Evolutionary conservation across 2,888 invertebrate genomes (phyloP).

Genomic region (Siphlonurus alternatus): DNA sequence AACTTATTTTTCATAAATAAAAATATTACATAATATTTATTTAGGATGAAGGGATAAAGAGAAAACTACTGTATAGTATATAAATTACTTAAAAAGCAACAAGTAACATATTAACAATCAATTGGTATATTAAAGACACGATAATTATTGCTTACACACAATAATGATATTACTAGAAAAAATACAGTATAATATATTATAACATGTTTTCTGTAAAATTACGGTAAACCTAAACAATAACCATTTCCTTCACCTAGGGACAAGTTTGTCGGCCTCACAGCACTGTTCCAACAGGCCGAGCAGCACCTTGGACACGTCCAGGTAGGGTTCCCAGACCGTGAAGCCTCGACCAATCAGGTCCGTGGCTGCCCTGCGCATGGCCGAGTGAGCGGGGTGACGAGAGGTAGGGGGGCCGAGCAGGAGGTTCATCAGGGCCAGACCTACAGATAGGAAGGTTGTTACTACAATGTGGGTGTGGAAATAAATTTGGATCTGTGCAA

Average conservation of each 20-base stretch:
- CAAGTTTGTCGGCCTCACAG: slow-evolving; percentile 76
- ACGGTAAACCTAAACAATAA: too few relatives aligned
- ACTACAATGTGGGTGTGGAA: not conserved
- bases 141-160: too few relatives aligned
- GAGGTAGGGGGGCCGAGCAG: slow-evolving; percentile 70
- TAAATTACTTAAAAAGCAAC: too few relatives aligned
- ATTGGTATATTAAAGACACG: too few relatives aligned
- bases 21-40: too few relatives aligned
- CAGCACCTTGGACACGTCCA: slow-evolving; percentile 79
- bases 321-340: slow-evolving; percentile 97
- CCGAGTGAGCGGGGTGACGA: slow-evolving; percentile 78
- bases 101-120: too few relatives aligned
- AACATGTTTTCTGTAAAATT: too few relatives aligned
- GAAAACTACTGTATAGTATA: too few relatives aligned
- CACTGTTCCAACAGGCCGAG: slow-evolving; percentile 82
- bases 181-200: too few relatives aligned
- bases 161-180: too few relatives aligned
- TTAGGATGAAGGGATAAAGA: too few relatives aligned
- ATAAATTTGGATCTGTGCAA: not conserved
- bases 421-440: slow-evolving; percentile 81
- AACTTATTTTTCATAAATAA: too few relatives aligned
- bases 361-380: slow-evolving; percentile 88
- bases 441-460: slow-evolving; percentile 20
- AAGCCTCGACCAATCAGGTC: slow-evolving; percentile 95
- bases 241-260: slow-evolving; percentile 53